phyloP scores from a whole-genome alignment of 1,140 invertebrate genomes.

The Drosophila guanche region DNA sequence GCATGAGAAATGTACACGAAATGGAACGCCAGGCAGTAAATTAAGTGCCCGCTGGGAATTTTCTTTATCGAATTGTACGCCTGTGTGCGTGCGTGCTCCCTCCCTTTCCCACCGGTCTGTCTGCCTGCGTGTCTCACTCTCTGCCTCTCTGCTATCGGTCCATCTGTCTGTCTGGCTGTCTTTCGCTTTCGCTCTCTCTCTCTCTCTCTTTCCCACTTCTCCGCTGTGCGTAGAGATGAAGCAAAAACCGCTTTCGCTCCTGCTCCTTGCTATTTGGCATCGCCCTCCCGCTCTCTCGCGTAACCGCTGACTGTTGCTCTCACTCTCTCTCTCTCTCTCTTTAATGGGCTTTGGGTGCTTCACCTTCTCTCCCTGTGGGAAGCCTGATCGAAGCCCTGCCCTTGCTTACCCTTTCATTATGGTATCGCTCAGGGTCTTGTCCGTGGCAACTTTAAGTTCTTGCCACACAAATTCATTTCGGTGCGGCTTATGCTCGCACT shows the following conservation, averaged over 20 bases:
- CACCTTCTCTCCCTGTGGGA: neutral
- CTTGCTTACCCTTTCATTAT: slow-evolving; percentile 76
- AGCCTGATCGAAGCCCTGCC: slow-evolving; percentile 11
- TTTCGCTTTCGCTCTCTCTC: neutral
- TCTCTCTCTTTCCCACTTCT: neutral
- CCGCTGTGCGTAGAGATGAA: neutral
- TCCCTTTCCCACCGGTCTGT: neutral
- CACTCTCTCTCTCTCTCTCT: slow-evolving; percentile 10
- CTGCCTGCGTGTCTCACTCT: neutral
- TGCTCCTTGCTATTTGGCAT: too few species aligned
- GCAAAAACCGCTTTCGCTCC: slow-evolving; percentile 18
- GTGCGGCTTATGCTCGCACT: slow-evolving; percentile 28
- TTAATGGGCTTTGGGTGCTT: slow-evolving; percentile 53
- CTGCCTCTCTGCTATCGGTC: slow-evolving; percentile 6
- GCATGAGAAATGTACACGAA: slow-evolving; percentile 64
- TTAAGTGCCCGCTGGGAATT: slow-evolving; percentile 80
- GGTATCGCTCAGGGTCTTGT: slow-evolving; percentile 23
- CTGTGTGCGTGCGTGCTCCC: slow-evolving; percentile 40
- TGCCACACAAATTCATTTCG: slow-evolving; percentile 66
- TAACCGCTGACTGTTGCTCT: too few species aligned
- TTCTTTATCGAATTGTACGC: slow-evolving; percentile 53
- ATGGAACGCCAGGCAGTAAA: slow-evolving; percentile 72
- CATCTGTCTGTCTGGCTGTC: slow-evolving; percentile 26
- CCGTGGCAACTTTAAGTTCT: slow-evolving; percentile 55
- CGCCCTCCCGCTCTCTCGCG: too few species aligned